Conservation (phyloP, 2,888 invertebrate species). For the Rhyacophila evoluta region DNA sequence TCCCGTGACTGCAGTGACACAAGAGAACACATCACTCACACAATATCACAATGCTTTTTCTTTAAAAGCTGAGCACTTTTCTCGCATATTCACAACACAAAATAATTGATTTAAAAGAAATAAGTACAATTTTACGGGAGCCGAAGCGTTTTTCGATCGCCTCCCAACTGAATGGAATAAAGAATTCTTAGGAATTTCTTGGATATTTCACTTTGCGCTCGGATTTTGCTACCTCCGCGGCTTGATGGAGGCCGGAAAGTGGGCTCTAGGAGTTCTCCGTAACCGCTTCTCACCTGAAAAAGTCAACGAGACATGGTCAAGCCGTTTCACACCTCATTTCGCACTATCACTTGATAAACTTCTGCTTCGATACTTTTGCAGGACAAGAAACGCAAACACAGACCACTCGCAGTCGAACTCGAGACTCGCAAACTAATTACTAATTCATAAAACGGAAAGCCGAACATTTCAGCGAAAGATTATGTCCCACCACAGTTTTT, state of each 20-base stretch:
- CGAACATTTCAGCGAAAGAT: constrained; percentile 33
- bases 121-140: neutral
- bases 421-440: constrained; percentile 28
- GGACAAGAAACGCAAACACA: neutral
- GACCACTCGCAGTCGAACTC: neutral
- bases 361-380: neutral
- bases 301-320: constrained; percentile 6
- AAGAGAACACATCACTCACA: neutral
- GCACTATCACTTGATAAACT: neutral
- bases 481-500: constrained; percentile 29
- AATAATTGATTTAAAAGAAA: constrained; percentile 13
- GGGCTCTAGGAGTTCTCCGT: constrained; percentile 29
- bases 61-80: constrained; percentile 30
- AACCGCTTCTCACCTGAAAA: constrained; percentile 41
- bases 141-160: neutral
- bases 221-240: constrained; percentile 39
- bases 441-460: constrained; percentile 44
- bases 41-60: neutral
- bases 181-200: neutral
- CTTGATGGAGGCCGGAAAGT: constrained; percentile 33
- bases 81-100: constrained; percentile 36
- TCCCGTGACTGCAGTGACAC: neutral
- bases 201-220: neutral
- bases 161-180: neutral
- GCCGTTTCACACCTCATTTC: constrained; percentile 20